Conservation (phyloP, 92 coral and sea anemone genomes). For the Hydrozoanthus gracilis region DNA sequence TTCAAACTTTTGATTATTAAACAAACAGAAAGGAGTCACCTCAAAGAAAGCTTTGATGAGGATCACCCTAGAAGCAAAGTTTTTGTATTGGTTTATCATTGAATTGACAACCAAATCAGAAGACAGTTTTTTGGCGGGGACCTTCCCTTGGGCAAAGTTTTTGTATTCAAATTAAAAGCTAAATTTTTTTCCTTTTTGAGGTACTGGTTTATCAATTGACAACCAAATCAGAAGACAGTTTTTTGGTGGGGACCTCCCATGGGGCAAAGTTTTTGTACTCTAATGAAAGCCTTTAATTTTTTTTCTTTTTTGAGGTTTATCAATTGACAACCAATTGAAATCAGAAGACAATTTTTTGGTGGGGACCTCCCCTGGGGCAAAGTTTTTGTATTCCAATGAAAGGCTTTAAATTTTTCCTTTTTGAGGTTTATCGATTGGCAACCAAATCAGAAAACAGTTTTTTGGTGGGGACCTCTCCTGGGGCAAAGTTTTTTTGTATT, state of each 20-base stretch:
- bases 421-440: neutral
- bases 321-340: neutral
- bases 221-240: neutral
- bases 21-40: too few species aligned
- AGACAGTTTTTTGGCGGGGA: neutral
- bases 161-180: neutral
- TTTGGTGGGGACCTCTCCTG: neutral
- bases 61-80: constrained; percentile 2
- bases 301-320: neutral
- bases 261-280: neutral
- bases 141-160: neutral
- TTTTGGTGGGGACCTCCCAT: neutral
- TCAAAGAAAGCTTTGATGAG: neutral
- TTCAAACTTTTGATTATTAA: too few species aligned
- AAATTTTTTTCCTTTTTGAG: neutral
- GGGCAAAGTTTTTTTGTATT: too few species aligned
- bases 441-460: neutral
- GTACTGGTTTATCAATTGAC: neutral
- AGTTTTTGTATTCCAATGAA: neutral
- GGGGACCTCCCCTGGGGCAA: constrained; percentile 4
- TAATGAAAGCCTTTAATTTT: neutral
- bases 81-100: neutral
- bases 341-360: neutral
- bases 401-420: neutral
- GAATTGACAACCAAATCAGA: neutral